Base-by-base conservation (phyloP, 2,888 invertebrate species). In the Coleophora flavipennella region DNA sequence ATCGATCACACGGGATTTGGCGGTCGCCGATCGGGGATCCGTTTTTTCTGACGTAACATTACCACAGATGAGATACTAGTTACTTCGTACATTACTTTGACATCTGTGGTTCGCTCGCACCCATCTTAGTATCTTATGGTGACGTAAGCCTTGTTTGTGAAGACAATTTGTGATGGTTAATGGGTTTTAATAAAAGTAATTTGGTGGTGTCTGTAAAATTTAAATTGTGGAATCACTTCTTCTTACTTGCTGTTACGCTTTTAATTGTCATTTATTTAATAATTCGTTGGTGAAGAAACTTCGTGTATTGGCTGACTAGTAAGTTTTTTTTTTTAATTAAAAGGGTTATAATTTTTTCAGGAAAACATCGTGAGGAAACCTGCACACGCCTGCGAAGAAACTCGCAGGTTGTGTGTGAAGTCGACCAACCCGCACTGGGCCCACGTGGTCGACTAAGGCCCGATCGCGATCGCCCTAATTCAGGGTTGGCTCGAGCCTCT, bases 1-100 rank as follows among this genome's bases (percentile, higher is more conserved):
- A 74, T 70, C 75, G 67, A 79, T 79, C 75, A 74, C 58, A 57
- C 51, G 54, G 63, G 64, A 64, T 71, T 70, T 66, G 51, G 55
- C 53, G 53, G 58, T 59, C 54, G 52, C 48, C 65, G 71, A 74
- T 79, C 67, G 60, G 50, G 53, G 51, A 46, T 54, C 53, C 59
- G 49, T 57, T 59, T 66, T 60, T 66, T 70, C 67, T 69, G 78
- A 72, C 69, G 58, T 60, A 67, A 65, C 70, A n/a, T n/a, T 20
- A 20, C 3, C n/a, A n/a, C n/a, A n/a, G n/a, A n/a, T n/a, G n/a
- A n/a, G n/a, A n/a, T n/a, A n/a, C n/a, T n/a, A n/a, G n/a, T n/a
- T n/a, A n/a, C n/a, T n/a, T n/a, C n/a, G n/a, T n/a, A n/a, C n/a
- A n/a, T n/a, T n/a, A n/a, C n/a, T n/a, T 10, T 31, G 38, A 38